Percentiles rank a stretch among this genome's conserved stretches.
phyloP scores from a whole-genome alignment of 2,113 vertebrate genomes.

The Rhinoptilus africanus region DNA sequence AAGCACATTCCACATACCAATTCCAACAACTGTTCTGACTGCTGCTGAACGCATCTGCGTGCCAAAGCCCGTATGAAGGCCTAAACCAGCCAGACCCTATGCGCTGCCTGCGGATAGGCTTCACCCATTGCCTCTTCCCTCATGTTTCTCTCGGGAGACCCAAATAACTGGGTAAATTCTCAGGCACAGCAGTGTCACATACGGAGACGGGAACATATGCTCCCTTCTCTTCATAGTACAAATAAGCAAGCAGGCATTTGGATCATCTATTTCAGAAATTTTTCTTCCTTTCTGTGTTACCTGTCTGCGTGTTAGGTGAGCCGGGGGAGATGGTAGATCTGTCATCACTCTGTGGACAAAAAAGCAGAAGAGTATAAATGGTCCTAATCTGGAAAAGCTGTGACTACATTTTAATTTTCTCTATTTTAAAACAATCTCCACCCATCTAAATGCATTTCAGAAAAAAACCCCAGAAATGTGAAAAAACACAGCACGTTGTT shows the following conservation, averaged over 20 bases:
- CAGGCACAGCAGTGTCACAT: neutral
- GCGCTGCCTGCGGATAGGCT: neutral
- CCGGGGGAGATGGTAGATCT: conserved; percentile 77
- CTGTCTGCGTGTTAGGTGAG: conserved; percentile 76
- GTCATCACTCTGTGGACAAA: conserved; percentile 83
- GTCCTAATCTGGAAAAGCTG: neutral
- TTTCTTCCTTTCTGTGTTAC: conserved; percentile 67
- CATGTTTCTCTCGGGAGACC: neutral
- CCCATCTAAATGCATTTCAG: neutral
- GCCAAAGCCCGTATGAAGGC: neutral
- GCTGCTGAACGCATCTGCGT: neutral
- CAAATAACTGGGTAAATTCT: neutral
- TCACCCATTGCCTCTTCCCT: neutral
- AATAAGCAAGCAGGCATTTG: neutral
- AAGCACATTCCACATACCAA: conserved; percentile 34
- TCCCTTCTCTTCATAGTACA: neutral
- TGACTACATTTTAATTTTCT: neutral
- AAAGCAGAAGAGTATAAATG: conserved; percentile 5
- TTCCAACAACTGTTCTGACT: conserved; percentile 41
- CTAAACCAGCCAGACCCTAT: neutral
- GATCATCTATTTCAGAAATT: neutral
- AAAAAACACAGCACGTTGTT: neutral
- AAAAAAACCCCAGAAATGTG: neutral
- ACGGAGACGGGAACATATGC: neutral
- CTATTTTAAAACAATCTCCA: neutral